Conservation (phyloP, 2,113 vertebrate species). For the Lycaon pictus region DNA sequence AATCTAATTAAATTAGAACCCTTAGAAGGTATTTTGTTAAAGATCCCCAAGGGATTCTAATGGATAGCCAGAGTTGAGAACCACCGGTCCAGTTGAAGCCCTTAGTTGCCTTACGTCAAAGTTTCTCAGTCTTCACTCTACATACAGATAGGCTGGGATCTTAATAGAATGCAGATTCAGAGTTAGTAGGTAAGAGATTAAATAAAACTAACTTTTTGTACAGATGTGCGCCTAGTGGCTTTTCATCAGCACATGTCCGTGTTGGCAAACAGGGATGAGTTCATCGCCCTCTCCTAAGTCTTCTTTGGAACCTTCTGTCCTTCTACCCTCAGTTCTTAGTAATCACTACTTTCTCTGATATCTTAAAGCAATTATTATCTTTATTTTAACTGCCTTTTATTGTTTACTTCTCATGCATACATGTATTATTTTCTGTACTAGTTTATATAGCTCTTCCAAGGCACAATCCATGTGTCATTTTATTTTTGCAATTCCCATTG, state of each 20-base stretch:
- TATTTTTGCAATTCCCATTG: not conserved
- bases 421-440: not conserved
- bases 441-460: not conserved
- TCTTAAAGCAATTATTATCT: not conserved
- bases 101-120: not conserved
- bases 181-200: not conserved
- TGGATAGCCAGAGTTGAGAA: not conserved
- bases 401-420: not conserved
- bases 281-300: not conserved
- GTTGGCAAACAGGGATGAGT: not conserved
- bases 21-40: not conserved
- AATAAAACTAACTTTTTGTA: not conserved
- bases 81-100: not conserved
- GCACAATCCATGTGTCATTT: not conserved
- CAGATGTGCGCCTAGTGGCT: too few relatives aligned
- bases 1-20: constrained; percentile 50
- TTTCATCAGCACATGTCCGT: not conserved
- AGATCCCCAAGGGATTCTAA: not conserved
- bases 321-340: not conserved
- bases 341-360: not conserved
- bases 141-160: not conserved
- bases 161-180: not conserved
- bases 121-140: not conserved
- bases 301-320: not conserved
- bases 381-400: not conserved